Evolutionary conservation across 2,888 invertebrate species (phyloP), one percentile per base, ranked within the genome.

Genomic region (Steinernema carpocapsae): DNA sequence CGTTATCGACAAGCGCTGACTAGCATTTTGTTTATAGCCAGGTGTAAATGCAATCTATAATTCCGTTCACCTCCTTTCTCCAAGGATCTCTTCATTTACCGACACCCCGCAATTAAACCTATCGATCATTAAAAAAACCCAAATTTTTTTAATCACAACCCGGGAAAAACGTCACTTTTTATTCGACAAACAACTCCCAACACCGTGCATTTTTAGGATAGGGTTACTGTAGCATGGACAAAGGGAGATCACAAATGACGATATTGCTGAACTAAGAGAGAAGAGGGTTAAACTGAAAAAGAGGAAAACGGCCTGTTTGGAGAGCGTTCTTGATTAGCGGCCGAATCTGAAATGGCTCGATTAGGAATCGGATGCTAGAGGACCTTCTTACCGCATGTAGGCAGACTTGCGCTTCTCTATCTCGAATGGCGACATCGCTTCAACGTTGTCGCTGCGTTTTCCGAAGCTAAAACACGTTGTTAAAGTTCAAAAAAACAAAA

Each of bases 331-430:
- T 1, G 64, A 10, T 32, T 64, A 64, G 32, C 64, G 64, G 6
- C 64, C 64, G 64, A 64, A 64, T 48, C 48, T 48, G 48, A 48
- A 48, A n/a, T 6, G 37, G 10, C 10, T 37, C 37, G 37, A 37
- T 37, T 37, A 37, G 48, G n/a, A 48, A 48, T 14, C 6, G 10
- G 37, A n/a, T 48, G 48, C 17, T 4, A 7, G 48, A 4, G 48
- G 14, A 14, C 48, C 48, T 48, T 70, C 74, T 19, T 70, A 75
- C 64, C 77, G 71, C 77, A 77, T 77, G 74, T 77, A 77, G 43
- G 77, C 77, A 0, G 72, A 72, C 72, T 77, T 77, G 48, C 77
- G 70, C 72, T 77, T 77, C 42, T 71, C 70, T 51, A 64, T 73
- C 56, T 56, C 56, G 56, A 56, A 56, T 10, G 56, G 56, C 3